Base-by-base conservation (phyloP, 2,888 invertebrate genomes). In the Melanotus villosus region DNA sequence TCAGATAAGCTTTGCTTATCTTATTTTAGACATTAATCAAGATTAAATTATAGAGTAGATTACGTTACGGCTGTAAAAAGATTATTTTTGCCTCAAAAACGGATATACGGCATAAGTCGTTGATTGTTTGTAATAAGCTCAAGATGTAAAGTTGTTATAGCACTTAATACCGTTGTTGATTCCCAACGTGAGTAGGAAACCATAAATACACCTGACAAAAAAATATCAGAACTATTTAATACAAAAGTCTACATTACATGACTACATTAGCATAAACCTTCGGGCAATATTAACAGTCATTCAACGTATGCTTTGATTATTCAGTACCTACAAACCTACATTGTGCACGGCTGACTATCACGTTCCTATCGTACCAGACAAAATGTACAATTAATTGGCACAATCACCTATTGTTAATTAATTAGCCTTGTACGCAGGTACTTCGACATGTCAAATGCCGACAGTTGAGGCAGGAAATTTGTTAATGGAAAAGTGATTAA, bases 281-380 rank as follows among this genome's bases (percentile, higher is more conserved):
- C 52, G 32, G 30, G 52, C 52, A 52, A 32, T 30, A 23, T 66
- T 66, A 66, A 41, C 59, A 66, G 59, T 66, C 66, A 52, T 19
- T 43, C 38, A 52, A 26, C 54, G 60, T 66, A 26, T 18, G 26
- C 14, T 41, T 54, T 34, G 34, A 21, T 64, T 62, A 50, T 52
- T 34, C 38, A 34, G 16, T 66, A 21, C 66, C 66, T 60, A 66
- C 41, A 66, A 66, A 66, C 66, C 66, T 54, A 66, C 66, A 66
- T 65, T 59, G 30, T 21, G 14, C 57, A 12, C 16, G 36, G 19
- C 21, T 9, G 41, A 23, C 1, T n/a, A 38, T 36, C 57, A 38
- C 57, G 38, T 57, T 52, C 26, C 52, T 14, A 0, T 12, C 23
- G 14, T 52, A 3, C 21, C 47, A 47, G 47, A 52, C 52, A 23